A percentile compares a stretch with the other conserved stretches of the same genome.
Conservation (phyloP, 2,113 vertebrate genomes). For the Poeciliopsis occidentalis region DNA sequence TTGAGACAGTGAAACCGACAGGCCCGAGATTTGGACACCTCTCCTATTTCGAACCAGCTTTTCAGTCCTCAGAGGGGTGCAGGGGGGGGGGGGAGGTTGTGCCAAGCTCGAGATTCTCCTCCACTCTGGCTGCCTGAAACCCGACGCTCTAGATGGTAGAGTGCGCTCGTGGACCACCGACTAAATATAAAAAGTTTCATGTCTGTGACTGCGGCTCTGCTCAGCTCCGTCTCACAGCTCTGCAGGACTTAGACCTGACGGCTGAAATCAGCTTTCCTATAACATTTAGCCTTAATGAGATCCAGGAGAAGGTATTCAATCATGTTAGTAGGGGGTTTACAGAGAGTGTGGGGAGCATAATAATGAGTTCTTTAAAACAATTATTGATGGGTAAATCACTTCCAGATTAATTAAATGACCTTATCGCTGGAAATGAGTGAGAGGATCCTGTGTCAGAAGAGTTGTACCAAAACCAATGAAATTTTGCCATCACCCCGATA, state of each 20-base stretch:
- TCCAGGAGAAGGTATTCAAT: background rate
- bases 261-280: background rate
- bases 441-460: background rate
- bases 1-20: conserved; percentile 35
- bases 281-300: background rate
- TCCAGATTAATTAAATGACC: background rate
- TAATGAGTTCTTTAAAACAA: background rate
- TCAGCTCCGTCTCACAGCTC: background rate
- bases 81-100: background rate
- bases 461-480: background rate
- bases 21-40: conserved; percentile 19
- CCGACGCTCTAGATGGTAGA: conserved; percentile 42
- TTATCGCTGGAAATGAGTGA: background rate
- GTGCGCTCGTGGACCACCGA: conserved; percentile 34
- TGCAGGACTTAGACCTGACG: background rate
- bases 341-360: background rate
- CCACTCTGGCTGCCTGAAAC: conserved; percentile 58
- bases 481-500: too few species aligned
- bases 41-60: conserved; percentile 1
- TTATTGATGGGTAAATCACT: background rate
- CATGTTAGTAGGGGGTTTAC: background rate
- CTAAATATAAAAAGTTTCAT: conserved; percentile 73
- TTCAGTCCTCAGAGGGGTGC: background rate
- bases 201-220: conserved; percentile 30
- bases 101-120: conserved; percentile 27